Conservation (phyloP, 2,888 invertebrate species). For the Drosophila anomelani region DNA sequence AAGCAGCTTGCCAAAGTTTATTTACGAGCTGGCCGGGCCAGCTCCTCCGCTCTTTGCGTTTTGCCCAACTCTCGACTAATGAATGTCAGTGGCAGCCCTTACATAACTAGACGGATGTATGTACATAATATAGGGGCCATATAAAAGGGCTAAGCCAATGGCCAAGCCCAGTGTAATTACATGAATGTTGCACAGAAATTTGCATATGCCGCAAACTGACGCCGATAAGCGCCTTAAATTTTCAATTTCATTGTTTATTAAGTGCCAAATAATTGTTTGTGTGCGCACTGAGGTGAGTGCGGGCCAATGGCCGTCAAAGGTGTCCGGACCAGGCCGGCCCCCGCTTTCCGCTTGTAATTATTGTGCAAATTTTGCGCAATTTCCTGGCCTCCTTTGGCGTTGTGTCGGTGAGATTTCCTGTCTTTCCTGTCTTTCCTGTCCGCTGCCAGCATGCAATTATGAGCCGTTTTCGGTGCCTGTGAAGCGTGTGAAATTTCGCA, state of each 20-base stretch:
- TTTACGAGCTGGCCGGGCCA: slow-evolving; percentile 41
- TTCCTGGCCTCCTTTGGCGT: slow-evolving; percentile 51
- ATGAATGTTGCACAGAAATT: slow-evolving; percentile 66
- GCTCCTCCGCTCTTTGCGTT: not conserved
- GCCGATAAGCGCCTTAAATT: slow-evolving; percentile 72
- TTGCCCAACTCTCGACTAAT: slow-evolving; percentile 20
- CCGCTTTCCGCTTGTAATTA: slow-evolving; percentile 74
- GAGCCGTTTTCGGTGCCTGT: slow-evolving; percentile 19
- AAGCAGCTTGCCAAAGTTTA: slow-evolving; percentile 50
- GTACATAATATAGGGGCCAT: slow-evolving; percentile 5
- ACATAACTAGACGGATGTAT: slow-evolving; percentile 12
- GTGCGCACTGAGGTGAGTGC: slow-evolving; percentile 17
- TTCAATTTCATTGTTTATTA: slow-evolving; percentile 80
- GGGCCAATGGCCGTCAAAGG: slow-evolving; percentile 57
- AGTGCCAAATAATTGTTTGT: slow-evolving; percentile 67
- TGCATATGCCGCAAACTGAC: slow-evolving; percentile 60
- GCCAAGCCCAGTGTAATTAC: slow-evolving; percentile 60
- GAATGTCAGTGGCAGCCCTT: slow-evolving; percentile 36
- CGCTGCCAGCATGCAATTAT: slow-evolving; percentile 49
- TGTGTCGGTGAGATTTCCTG: slow-evolving; percentile 53
- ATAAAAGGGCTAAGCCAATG: slow-evolving; percentile 27
- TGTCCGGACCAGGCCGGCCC: slow-evolving; percentile 56
- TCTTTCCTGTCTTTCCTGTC: slow-evolving; percentile 29
- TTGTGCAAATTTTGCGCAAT: slow-evolving; percentile 68
- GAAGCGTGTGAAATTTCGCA: slow-evolving; percentile 58